A percentile compares a stretch with the other conserved stretches of the same genome.
Evolutionary conservation across 2,797 vertebrate genomes (phyloP).

Genomic region (Cossypha heuglini): DNA sequence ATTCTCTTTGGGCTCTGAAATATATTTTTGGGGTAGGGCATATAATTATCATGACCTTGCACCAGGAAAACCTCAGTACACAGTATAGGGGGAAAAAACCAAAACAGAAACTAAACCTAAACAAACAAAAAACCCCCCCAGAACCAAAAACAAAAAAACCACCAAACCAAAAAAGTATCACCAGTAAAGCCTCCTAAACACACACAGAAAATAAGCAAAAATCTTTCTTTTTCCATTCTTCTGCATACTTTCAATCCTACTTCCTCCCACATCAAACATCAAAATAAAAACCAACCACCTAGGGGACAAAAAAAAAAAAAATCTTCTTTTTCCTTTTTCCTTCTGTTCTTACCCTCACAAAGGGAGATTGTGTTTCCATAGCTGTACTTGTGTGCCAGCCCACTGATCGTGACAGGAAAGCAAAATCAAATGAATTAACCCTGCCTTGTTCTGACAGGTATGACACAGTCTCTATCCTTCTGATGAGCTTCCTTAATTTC

Average conservation of each 20-base stretch:
- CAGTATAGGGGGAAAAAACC: rapidly evolving
- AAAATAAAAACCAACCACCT: background rate
- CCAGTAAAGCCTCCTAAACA: background rate
- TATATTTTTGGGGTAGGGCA: background rate
- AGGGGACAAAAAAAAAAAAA: background rate
- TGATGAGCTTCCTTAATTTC: background rate
- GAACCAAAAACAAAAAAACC: background rate
- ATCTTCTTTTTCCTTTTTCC: background rate
- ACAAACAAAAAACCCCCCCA: background rate
- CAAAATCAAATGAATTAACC: background rate
- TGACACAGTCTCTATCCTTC: background rate
- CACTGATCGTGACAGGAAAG: background rate
- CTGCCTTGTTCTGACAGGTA: background rate
- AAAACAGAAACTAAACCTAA: background rate
- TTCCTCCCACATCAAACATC: background rate
- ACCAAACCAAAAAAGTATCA: background rate
- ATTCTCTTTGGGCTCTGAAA: background rate
- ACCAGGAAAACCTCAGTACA: background rate
- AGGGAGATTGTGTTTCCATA: background rate
- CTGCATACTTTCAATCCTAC: background rate
- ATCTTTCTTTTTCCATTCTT: background rate
- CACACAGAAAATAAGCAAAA: background rate
- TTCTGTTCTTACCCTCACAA: background rate
- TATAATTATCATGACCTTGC: background rate
- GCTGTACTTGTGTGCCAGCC: background rate